These are phyloP conservation scores for Temnopleurus reevesii DNA, from an alignment of 53 echinoderm and acorn worm genomes.

Conservation along the genomic window DNA sequence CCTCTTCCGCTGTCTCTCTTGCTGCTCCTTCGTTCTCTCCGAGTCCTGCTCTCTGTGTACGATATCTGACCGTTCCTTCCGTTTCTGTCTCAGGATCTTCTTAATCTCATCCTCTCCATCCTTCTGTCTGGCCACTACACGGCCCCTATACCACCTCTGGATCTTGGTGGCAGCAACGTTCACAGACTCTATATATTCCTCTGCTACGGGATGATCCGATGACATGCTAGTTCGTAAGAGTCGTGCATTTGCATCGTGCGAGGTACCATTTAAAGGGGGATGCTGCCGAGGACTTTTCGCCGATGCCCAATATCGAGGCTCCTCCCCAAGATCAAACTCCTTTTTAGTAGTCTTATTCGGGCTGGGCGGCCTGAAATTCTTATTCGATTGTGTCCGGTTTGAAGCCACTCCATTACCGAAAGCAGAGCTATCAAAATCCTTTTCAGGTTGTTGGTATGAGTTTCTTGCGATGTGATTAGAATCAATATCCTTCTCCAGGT, in stretches of 20 bases:
- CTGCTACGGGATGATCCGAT: conserved; percentile 76
- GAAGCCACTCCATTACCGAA: not conserved
- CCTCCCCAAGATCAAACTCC: conserved; percentile 16
- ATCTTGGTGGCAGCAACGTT: conserved; percentile 86
- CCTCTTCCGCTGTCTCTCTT: conserved; percentile 73
- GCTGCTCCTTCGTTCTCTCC: conserved; percentile 55
- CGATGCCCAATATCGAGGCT: not conserved
- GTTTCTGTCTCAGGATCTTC: conserved; percentile 86
- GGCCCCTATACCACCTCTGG: conserved; percentile 77
- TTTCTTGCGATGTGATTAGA: conserved; percentile 64
- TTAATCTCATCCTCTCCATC: conserved; percentile 90
- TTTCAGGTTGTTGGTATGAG: conserved; percentile 42
- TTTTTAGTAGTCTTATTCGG: conserved; percentile 65
- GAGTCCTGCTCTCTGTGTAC: conserved; percentile 63
- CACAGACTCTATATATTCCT: conserved; percentile 86
- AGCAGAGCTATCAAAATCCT: not conserved
- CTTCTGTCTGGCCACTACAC: conserved; percentile 33
- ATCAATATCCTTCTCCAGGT: conserved; percentile 62
- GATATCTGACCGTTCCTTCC: conserved; percentile 75
- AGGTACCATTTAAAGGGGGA: not conserved
- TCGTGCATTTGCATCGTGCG: not conserved
- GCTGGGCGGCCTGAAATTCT: conserved; percentile 74
- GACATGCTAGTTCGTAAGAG: conserved; percentile 21
- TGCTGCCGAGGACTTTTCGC: not conserved
- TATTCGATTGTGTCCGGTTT: conserved; percentile 45